Percentiles rank a stretch among this genome's conserved stretches.
Conservation (phyloP, 2,113 vertebrate genomes). For the Charadrius vociferus region DNA sequence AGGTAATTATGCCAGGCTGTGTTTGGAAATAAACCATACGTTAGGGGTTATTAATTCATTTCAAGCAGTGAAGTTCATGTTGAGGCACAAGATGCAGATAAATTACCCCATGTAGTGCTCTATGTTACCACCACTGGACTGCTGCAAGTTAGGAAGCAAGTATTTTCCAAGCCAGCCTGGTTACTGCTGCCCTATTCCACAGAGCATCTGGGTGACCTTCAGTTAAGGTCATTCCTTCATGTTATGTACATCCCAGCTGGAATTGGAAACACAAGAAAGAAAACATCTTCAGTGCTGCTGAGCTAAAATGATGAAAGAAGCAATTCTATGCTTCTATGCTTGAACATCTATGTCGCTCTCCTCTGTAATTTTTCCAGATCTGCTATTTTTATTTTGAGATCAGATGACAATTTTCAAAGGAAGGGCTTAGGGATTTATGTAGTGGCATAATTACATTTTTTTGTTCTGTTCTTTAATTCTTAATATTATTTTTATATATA, state of each 20-base stretch:
- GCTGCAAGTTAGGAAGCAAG: not conserved
- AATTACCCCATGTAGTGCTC: not conserved
- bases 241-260: not conserved
- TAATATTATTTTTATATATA: not conserved
- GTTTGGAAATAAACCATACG: not conserved
- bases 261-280: not conserved
- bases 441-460: not conserved
- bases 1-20: not conserved
- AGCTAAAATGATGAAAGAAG: not conserved
- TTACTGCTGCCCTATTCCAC: not conserved
- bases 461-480: not conserved
- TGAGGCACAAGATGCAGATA: not conserved
- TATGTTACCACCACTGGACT: not conserved
- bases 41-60: not conserved
- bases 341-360: not conserved
- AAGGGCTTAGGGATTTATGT: not conserved
- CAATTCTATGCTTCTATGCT: not conserved
- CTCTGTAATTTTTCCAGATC: not conserved
- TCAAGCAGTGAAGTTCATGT: not conserved
- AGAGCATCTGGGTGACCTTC: not conserved
- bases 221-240: not conserved
- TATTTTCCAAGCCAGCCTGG: not conserved
- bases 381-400: not conserved
- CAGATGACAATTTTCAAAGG: not conserved
- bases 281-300: not conserved